Base-by-base conservation (phyloP, 2,888 invertebrate genomes). In the Drosophila anceps region DNA sequence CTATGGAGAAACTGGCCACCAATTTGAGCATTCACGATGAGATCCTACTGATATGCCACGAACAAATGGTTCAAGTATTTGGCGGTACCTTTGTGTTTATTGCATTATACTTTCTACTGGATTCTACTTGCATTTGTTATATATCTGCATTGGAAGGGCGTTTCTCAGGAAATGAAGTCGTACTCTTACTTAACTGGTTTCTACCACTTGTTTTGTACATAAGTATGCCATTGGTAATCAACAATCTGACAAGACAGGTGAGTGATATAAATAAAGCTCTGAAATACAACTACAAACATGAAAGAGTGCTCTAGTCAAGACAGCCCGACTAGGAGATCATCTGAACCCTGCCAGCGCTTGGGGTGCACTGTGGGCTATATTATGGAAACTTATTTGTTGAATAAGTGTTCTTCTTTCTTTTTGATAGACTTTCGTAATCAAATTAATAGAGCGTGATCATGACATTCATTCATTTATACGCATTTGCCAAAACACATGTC, bases 71-170 rank as follows among this genome's bases (percentile, higher is more conserved):
- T 24, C 37, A 66, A 2, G 27, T 84, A 0, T 84, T 69, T n/a
- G 79, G 79, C 0, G 81, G 66, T 12, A 27, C 61, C 2, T 54
- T 79, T 33, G 13, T 84, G 2, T 71, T 66, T 15, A 60, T 51
- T 5, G 20, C 59, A 4, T 12, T 79, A 0, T 77, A 50, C 39
- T 48, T 66, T 13, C 20, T 69, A 5, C n/a, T 79, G 54, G 72
- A 84, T 27, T 33, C 61, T 3, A 66, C 72, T 4, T 15, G 24
- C n/a, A 0, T 27, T 44, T 13, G 44, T 43, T 50, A 35, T 35
- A 4, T 81, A n/a, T 41, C 54, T 2, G 3, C 66, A 1, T 48
- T 15, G 8, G 31, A 31, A 41, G 53, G 3, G 0, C 18, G 24
- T 3, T 68, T 69, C 18, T 39, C 7, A 27, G 0, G 5, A 8